A percentile compares a stretch with the other conserved stretches of the same genome.
phyloP scores from a whole-genome alignment of 2,797 vertebrate species.

The Sebastes hubbsi region DNA sequence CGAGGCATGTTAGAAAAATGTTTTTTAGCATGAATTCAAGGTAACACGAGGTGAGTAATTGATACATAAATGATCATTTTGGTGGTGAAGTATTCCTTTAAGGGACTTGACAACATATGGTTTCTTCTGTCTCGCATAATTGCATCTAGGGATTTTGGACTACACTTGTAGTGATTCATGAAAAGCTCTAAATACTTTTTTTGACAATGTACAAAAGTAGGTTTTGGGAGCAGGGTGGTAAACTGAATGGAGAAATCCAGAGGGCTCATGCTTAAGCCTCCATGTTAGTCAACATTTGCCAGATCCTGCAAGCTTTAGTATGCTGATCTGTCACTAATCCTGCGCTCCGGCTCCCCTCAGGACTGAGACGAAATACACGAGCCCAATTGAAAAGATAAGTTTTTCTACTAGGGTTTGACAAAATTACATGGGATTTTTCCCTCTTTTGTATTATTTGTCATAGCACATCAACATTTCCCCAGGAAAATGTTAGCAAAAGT shows the following conservation, averaged over 20 bases:
- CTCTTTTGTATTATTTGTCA: conserved; percentile 3
- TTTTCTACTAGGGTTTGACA: conserved; percentile 2
- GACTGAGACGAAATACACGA: conserved; percentile 10
- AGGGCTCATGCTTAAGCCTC: conserved; percentile 36
- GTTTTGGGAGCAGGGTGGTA: conserved; percentile 15
- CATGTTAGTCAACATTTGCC: conserved; percentile 37
- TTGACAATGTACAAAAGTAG: conserved; percentile 10
- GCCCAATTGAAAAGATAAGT: not conserved
- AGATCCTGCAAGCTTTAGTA: conserved; percentile 29
- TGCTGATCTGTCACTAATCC: conserved; percentile 50
- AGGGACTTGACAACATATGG: not conserved
- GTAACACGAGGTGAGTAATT: not conserved
- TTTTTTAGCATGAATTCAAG: not conserved
- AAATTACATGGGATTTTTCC: not conserved
- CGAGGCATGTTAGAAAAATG: not conserved
- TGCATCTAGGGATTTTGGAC: not conserved
- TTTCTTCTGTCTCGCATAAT: not conserved
- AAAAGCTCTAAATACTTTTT: conserved; percentile 18
- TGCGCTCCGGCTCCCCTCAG: conserved; percentile 16
- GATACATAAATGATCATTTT: not conserved
- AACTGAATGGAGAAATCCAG: conserved; percentile 6
- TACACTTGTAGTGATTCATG: not conserved
- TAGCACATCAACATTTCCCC: not conserved
- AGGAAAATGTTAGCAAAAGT: not conserved
- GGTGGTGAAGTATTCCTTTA: not conserved